Base-by-base conservation (phyloP, 2,113 vertebrate species). In the Crocuta crocuta region DNA sequence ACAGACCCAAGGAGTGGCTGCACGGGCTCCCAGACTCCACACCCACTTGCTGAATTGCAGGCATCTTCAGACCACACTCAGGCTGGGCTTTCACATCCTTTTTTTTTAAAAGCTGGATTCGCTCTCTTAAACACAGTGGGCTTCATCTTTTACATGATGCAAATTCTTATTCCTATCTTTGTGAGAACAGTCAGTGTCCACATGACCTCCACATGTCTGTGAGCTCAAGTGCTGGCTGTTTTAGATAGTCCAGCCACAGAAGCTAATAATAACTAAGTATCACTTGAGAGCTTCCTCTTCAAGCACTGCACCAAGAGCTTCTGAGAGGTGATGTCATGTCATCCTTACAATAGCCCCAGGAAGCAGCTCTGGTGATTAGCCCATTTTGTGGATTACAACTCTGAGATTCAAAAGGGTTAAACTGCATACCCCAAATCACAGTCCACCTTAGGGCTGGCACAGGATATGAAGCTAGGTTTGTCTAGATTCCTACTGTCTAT, bases 61-160 rank as follows among this genome's bases (percentile, higher is more conserved):
- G 19, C 19, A 1, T 65, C n/a, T 28, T 73, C 68, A 78, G 43
- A 71, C 39, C 4, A 3, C 43, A 66, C 50, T 79, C 39, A 68
- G 50, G 50, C 23, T 12, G 48, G 73, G 50, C 48, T 97, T 95
- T 95, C 96, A 94, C 63, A 96, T 97, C 96, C 89, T 93, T 58
- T 94, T 76, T 71, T 68, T 97, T 95, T 89, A 63, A 28, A 95
- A 92, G 87, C 61, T 39, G 39, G 24, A 53, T 94, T 90, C 4
- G 21, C 55, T 88, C 43, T 82, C 68, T 93, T 88, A 79, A 83
- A 43, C 84, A 94, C 95, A 76, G 70, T 84, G 70, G 88, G 26
- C 71, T 91, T 91, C 43, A 50, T 70, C 48, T 68, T 95, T 89
- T 91, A 63, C 23, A 39, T 58, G 84, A 96, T 95, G 89, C 89